These are phyloP conservation scores for Martes martes DNA, from an alignment of 2,113 vertebrate species.

Conservation along the genomic window DNA sequence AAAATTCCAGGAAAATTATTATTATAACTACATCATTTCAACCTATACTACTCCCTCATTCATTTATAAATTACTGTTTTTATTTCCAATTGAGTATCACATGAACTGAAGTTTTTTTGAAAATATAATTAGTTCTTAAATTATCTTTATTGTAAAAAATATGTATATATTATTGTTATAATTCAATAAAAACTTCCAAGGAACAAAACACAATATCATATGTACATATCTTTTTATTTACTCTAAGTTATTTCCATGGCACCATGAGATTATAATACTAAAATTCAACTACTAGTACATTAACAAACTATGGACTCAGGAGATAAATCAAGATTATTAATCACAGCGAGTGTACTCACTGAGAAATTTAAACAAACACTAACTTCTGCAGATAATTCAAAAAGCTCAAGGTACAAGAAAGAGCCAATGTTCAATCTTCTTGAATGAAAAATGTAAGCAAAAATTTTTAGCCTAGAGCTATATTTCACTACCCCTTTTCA, in stretches of 20 bases:
- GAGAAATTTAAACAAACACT: slow-evolving; percentile 14
- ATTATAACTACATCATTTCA: background rate
- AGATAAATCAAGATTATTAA: slow-evolving; percentile 3
- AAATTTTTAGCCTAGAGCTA: background rate
- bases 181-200: background rate
- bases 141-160: background rate
- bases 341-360: background rate
- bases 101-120: background rate
- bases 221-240: background rate
- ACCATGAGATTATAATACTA: background rate
- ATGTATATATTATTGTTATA: background rate
- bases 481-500: background rate
- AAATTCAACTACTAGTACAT: background rate
- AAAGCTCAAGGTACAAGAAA: background rate
- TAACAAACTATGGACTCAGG: background rate
- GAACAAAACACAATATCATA: background rate
- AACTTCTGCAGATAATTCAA: slow-evolving; percentile 22
- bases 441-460: background rate
- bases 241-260: background rate
- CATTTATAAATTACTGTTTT: background rate
- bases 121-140: slow-evolving; percentile 5
- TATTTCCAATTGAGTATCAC: background rate
- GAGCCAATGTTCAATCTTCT: background rate
- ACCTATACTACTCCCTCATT: background rate
- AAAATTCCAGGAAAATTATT: background rate